Percentiles rank a stretch among this genome's conserved stretches.
phyloP scores from a whole-genome alignment of 2,113 vertebrate genomes.

The Sclerurus mexicanus region DNA sequence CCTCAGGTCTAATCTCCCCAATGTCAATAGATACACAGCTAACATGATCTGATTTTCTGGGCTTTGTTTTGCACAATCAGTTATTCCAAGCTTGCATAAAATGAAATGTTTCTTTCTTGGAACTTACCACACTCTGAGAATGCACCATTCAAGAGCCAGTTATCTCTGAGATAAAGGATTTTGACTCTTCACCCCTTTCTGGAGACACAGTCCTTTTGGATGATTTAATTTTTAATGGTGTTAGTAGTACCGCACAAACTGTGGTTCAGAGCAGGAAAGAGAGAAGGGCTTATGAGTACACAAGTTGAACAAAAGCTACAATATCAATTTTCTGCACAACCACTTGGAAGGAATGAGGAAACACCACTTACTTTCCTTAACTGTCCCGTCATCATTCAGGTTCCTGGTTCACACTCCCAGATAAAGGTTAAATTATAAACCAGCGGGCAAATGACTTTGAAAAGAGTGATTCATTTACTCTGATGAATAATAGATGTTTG shows the following conservation, averaged over 20 bases:
- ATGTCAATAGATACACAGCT: neutral
- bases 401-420: neutral
- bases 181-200: neutral
- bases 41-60: neutral
- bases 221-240: neutral
- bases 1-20: neutral
- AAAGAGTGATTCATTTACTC: neutral
- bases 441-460: neutral
- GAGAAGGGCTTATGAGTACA: neutral
- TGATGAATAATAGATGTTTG: neutral
- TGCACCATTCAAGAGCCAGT: neutral
- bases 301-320: neutral
- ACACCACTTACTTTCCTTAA: neutral
- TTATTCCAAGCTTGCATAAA: neutral
- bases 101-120: neutral
- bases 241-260: neutral
- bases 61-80: neutral
- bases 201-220: neutral
- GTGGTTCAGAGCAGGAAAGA: neutral
- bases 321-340: neutral
- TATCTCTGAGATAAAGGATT: neutral
- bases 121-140: neutral
- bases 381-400: neutral
- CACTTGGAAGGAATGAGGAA: constrained; percentile 42
- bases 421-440: constrained; percentile 39